A percentile compares a stretch with the other conserved stretches of the same genome.
Conservation (phyloP, 2,888 invertebrate genomes). For the Thera britannica region DNA sequence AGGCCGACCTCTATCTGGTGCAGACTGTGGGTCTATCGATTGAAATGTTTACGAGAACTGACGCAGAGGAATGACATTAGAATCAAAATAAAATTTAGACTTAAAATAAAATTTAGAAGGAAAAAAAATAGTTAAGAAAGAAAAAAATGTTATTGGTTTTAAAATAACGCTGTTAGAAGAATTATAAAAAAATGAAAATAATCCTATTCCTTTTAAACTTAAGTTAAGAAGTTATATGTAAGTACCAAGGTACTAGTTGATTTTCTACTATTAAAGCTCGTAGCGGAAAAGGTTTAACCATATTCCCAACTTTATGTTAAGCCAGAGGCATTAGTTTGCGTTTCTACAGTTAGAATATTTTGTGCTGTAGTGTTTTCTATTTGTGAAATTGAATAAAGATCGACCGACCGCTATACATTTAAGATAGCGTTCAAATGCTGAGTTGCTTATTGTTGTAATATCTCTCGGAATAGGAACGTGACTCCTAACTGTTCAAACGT, state of each 20-base stretch:
- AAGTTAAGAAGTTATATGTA: too few species aligned
- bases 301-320: constrained; percentile 8
- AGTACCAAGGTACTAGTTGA: neutral
- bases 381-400: constrained; percentile 27
- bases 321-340: constrained; percentile 16
- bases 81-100: too few species aligned
- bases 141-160: too few species aligned
- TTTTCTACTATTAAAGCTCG: constrained; percentile 1
- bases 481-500: constrained; percentile 24
- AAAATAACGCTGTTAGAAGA: too few species aligned
- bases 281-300: constrained; percentile 1
- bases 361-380: constrained; percentile 21
- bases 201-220: too few species aligned
- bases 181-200: too few species aligned
- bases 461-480: constrained; percentile 33
- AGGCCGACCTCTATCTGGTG: constrained; percentile 11
- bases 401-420: constrained; percentile 12
- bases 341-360: constrained; percentile 13
- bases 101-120: too few species aligned
- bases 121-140: too few species aligned
- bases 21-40: constrained; percentile 23
- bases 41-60: constrained; percentile 7
- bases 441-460: constrained; percentile 22
- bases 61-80: neutral
- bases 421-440: constrained; percentile 14